Conservation (phyloP, 2,888 invertebrate species). For the Hypselothyrea guttata region DNA sequence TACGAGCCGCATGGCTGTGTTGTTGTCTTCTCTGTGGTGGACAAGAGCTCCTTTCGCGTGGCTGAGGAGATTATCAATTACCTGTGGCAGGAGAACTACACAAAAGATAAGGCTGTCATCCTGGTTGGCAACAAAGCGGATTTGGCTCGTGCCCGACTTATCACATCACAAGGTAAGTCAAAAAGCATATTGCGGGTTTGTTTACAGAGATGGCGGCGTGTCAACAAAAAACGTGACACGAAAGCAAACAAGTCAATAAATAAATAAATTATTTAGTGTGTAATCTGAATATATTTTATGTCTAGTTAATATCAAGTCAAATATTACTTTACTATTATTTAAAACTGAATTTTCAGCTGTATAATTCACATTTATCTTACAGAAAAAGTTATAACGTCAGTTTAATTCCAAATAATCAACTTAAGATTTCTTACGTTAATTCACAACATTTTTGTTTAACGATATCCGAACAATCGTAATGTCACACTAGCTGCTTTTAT, state of each 20-base stretch:
- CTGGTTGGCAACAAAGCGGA: constrained; percentile 97
- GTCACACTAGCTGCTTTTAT: too few relatives aligned
- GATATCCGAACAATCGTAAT: too few relatives aligned
- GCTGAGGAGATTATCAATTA: constrained; percentile 94
- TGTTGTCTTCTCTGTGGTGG: constrained; percentile 94
- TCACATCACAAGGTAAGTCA: constrained; percentile 89
- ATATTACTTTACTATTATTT: too few relatives aligned
- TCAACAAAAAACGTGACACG: constrained; percentile 1
- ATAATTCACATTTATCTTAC: too few relatives aligned
- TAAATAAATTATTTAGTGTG: too few relatives aligned
- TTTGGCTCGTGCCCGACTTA: constrained; percentile 92
- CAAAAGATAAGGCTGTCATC: constrained; percentile 92
- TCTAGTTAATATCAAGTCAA: too few relatives aligned
- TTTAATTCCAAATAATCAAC: too few relatives aligned
- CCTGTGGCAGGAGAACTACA: constrained; percentile 91
- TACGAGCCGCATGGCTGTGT: constrained; percentile 97
- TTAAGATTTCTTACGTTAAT: too few relatives aligned
- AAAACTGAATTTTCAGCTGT: too few relatives aligned
- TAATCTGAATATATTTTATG: too few relatives aligned
- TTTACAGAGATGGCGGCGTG: constrained; percentile 23
- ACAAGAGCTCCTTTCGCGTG: constrained; percentile 90
- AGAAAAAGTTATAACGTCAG: too few relatives aligned
- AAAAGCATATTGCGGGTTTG: background rate
- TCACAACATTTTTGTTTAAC: too few relatives aligned
- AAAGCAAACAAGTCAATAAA: background rate